A percentile compares a stretch with the other conserved stretches of the same genome.
Conservation (phyloP, 1,140 invertebrate species). For the Meloidogyne chitwoodi region DNA sequence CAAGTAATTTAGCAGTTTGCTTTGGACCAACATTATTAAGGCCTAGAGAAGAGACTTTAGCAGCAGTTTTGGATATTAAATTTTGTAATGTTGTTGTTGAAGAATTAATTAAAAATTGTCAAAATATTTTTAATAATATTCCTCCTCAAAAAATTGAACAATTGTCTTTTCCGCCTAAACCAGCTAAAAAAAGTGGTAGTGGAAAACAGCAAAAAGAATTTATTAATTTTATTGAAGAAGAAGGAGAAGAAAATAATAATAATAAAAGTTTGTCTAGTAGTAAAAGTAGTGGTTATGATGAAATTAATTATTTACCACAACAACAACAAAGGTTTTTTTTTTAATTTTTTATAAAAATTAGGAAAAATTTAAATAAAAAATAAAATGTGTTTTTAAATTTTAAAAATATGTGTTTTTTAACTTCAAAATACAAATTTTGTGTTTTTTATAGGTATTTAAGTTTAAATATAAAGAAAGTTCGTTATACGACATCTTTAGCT, state of each 20-base stretch:
- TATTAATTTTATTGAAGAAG: not conserved
- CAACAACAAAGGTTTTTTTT: not conserved
- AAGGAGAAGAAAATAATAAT: not conserved
- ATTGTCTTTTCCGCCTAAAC: not conserved
- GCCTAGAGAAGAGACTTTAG: conserved; percentile 89
- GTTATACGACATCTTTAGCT: too few species aligned
- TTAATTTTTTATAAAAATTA: too few species aligned
- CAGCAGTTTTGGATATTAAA: conserved; percentile 95
- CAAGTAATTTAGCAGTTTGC: conserved; percentile 92
- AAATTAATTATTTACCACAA: not conserved
- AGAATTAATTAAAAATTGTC: conserved; percentile 86
- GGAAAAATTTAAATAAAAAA: too few species aligned
- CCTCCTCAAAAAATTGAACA: not conserved
- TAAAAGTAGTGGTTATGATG: not conserved
- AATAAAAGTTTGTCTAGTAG: not conserved
- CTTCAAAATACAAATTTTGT: too few species aligned
- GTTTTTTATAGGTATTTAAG: too few species aligned
- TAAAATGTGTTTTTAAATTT: too few species aligned
- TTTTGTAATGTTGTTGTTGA: conserved; percentile 97
- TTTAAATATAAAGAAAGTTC: too few species aligned
- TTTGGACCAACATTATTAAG: conserved; percentile 92
- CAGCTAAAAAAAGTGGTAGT: not conserved
- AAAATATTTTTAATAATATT: conserved; percentile 59
- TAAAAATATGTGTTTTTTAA: too few species aligned
- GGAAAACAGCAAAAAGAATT: not conserved